Evolutionary conservation across 1,140 invertebrate species (phyloP), one percentile per base, ranked within the genome.

Genomic region (Prorops nasuta): DNA sequence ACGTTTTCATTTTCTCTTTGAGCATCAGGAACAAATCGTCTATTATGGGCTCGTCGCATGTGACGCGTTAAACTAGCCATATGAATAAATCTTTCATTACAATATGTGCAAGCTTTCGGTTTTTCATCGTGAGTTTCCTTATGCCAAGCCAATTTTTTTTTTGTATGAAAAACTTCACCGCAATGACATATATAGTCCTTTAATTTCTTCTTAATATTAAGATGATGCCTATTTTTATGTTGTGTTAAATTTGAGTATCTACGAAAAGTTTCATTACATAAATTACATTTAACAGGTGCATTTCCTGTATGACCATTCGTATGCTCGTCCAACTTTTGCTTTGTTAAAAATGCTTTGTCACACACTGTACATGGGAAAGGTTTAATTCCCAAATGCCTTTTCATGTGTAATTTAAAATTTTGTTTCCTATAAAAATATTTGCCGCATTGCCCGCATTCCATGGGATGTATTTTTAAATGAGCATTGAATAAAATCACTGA

Each of bases 171-270:
- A 12, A 92, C 82, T 51, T 89, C 86, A 15, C 90, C 89, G 68
- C 90, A 93, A 42, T 85, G 81, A 60, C 88, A 90, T 60, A 91
- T 86, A 63, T 85, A 91, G 67, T 92, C 89, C 64, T 89, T 88
- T 2, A 81, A 57, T 56, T 86, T 85, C 43, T 81, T 81, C 55
- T 86, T 86, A 15, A 84, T 77, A 54, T 86, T 80, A 14, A 86
- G 76, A 63, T 87, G 86, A 66, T 84, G 83, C 6, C 81, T 75
- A 59, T 86, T 89, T 55, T 87, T 86, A 70, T 94, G 91, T 63
- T 92, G 89, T 10, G 90, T 88, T 59, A 94, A 81, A 71, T 92
- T 92, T 44, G 89, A 91, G 70, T 91, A 86, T 12, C 91, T 81
- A 17, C 87, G 82, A 71, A 94, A 94, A n/a, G 84, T 86, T 66